phyloP scores from a whole-genome alignment of 2,888 invertebrate genomes.

The Scaeva pyrastri region DNA sequence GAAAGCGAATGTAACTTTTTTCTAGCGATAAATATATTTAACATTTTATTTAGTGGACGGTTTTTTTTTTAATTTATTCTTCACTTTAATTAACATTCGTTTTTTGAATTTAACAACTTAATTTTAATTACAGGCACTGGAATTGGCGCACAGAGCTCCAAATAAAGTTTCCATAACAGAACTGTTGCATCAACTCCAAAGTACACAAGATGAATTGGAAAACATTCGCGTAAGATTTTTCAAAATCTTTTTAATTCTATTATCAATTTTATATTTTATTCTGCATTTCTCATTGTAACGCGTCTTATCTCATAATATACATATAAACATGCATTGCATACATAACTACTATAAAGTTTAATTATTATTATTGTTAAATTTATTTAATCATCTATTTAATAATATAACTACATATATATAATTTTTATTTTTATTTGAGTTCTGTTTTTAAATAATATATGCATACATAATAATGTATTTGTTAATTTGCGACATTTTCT shows the following conservation, averaged over 20 bases:
- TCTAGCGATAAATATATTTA: too few species aligned
- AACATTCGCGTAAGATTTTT: slow-evolving; percentile 91
- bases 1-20: too few species aligned
- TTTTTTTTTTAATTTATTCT: too few species aligned
- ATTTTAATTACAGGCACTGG: slow-evolving; percentile 80
- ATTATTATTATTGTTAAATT: slow-evolving; percentile 16
- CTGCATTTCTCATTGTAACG: slow-evolving; percentile 82
- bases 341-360: neutral
- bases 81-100: too few species aligned
- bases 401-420: slow-evolving; percentile 14
- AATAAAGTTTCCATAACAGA: slow-evolving; percentile 92
- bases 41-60: too few species aligned
- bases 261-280: slow-evolving; percentile 83
- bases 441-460: neutral
- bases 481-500: slow-evolving; percentile 37
- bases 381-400: slow-evolving; percentile 23
- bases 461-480: slow-evolving; percentile 10
- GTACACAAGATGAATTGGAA: slow-evolving; percentile 93
- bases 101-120: neutral
- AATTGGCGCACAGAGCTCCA: slow-evolving; percentile 86
- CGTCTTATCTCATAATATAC: slow-evolving; percentile 28
- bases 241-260: slow-evolving; percentile 82
- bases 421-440: slow-evolving; percentile 8
- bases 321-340: neutral
- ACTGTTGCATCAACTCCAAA: slow-evolving; percentile 91